Base-by-base conservation (phyloP, 1,140 invertebrate species). In the Drosophila serrata region DNA sequence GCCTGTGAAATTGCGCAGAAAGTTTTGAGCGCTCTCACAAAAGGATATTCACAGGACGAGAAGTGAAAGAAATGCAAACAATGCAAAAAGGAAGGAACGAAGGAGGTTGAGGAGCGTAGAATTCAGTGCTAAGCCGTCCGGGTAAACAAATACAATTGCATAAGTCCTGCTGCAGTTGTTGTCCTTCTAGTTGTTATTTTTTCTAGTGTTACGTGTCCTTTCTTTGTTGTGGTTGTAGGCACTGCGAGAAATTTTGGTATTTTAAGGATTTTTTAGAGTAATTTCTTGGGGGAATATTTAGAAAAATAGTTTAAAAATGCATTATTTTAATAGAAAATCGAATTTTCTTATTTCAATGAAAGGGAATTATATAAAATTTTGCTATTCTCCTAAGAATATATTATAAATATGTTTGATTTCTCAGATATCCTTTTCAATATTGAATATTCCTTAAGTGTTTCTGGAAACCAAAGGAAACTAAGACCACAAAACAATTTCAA, bases 71-170 rank as follows among this genome's bases (percentile, higher is more conserved):
- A 79, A 86, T 80, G 77, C 82, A 67, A 57, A 78, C 81, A 82
- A 73, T 75, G 65, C 46, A 2, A 11, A 17, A n/a, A n/a, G n/a
- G 29, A 31, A 35, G 59, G 58, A 45, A n/a, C n/a, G 24, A 43
- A 27, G 65, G 46, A 49, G 37, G 42, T 13, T 17, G 48, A 33
- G 29, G 29, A 51, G 29, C 48, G 48, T 22, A 39, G 62, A 65
- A 64, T 31, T 46, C 57, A 58, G 70, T 56, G 58, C 53, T 59
- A 58, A 56, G 76, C 81, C 63, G 40, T 19, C 64, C 73, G 80
- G 72, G 55, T 80, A 84, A 87, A 49, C 84, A 88, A 87, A 88
- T 81, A 81, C 85, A 88, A 87, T 81, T 87, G 84, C 84, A 87
- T 81, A 87, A 87, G 84, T 88, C 72, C 65, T 64, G 57, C 40